Conservation (phyloP, 2,888 invertebrate genomes). For the Heliconius cydno region DNA sequence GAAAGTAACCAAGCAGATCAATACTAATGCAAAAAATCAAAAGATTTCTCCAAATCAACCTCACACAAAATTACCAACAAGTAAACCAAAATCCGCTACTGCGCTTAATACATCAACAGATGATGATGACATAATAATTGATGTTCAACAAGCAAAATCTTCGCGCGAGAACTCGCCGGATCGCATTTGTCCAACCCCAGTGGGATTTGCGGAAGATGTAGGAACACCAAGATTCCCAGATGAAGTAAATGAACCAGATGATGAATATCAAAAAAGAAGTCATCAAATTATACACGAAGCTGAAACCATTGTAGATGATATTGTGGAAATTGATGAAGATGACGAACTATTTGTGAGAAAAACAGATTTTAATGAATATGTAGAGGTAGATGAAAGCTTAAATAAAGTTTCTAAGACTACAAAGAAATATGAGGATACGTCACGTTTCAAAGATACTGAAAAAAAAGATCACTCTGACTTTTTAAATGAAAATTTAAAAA, state of each 20-base stretch:
- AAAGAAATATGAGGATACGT: conserved; percentile 64
- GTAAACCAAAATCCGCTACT: conserved; percentile 78
- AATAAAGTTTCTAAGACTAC: conserved; percentile 83
- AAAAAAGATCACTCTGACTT: conserved; percentile 77
- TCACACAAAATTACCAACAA: conserved; percentile 65
- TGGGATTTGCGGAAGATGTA: conserved; percentile 83
- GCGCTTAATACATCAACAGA: conserved; percentile 78
- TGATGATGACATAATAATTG: conserved; percentile 85
- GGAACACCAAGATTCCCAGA: conserved; percentile 88
- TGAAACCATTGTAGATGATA: conserved; percentile 84
- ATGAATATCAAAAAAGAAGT: conserved; percentile 76
- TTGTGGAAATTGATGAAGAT: conserved; percentile 81
- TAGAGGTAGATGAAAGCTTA: conserved; percentile 78
- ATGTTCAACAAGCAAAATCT: conserved; percentile 88
- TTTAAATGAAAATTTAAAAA: conserved; percentile 76
- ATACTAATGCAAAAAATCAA: conserved; percentile 54
- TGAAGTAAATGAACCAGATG: conserved; percentile 89
- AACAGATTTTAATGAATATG: conserved; percentile 64
- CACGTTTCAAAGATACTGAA: conserved; percentile 66
- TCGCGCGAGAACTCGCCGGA: conserved; percentile 90
- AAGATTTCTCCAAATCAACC: conserved; percentile 62
- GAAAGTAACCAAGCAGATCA: conserved; percentile 59
- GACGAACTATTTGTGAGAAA: conserved; percentile 75
- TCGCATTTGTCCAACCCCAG: conserved; percentile 86
- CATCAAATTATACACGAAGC: conserved; percentile 82